Conservation (phyloP, 2,113 vertebrate species). For the Triplophysa dalaica region DNA sequence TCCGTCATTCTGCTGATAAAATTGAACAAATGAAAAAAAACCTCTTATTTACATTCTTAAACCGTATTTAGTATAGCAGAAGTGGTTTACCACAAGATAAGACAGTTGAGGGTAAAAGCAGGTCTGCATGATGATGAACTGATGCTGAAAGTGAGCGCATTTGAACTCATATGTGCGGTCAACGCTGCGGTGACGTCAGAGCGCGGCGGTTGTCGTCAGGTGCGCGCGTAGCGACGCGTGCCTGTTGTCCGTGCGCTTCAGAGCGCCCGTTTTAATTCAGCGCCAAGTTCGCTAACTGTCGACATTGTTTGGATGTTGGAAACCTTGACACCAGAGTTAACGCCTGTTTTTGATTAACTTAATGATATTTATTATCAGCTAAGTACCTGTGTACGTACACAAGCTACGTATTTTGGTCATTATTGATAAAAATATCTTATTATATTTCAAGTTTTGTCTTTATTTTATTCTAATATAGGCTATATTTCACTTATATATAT, state of each 20-base stretch:
- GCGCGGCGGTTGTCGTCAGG: conserved; percentile 33
- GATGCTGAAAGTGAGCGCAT: neutral
- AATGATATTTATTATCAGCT: too few species aligned
- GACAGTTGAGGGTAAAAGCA: conserved; percentile 2
- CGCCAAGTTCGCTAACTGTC: neutral
- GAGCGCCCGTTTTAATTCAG: conserved; percentile 11
- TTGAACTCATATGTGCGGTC: neutral
- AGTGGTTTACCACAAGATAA: neutral
- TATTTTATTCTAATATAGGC: too few species aligned
- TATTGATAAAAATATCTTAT: too few species aligned
- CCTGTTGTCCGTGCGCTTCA: conserved; percentile 35
- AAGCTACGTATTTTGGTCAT: too few species aligned
- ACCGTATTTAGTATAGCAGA: neutral
- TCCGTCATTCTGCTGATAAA: conserved; percentile 20
- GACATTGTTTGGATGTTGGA: neutral
- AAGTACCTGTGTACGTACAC: too few species aligned
- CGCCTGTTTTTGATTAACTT: neutral
- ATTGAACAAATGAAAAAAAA: neutral
- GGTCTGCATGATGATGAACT: conserved; percentile 21
- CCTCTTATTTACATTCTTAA: neutral
- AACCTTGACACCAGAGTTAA: neutral
- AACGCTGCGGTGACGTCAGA: neutral
- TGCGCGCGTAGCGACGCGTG: conserved; percentile 28
- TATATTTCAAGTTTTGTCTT: too few species aligned
- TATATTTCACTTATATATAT: too few species aligned